These are phyloP conservation scores for Eueremaeus valkanovi DNA, from an alignment of 2,888 invertebrate genomes.

Conservation along the genomic window DNA sequence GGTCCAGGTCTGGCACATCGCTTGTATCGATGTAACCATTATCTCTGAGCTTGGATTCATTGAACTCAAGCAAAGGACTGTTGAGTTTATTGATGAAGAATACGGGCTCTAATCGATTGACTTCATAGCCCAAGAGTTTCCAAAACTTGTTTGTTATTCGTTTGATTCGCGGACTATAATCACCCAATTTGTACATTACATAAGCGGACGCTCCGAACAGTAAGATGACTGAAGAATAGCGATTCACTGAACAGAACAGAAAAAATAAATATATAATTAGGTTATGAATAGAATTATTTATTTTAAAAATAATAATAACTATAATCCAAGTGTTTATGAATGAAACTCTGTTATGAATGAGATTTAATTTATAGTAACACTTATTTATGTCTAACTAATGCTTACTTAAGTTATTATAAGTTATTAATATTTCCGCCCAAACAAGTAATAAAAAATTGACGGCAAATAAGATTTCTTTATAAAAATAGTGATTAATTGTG, in stretches of 20 bases:
- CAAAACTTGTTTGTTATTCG: constrained; percentile 13
- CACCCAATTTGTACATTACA: constrained; percentile 33
- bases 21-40: background rate
- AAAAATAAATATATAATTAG: background rate
- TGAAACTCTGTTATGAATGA: too few relatives aligned
- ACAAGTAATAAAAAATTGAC: too few relatives aligned
- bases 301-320: too few relatives aligned
- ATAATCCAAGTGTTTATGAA: too few relatives aligned
- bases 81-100: background rate
- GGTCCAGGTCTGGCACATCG: constrained; percentile 14
- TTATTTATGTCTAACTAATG: too few relatives aligned
- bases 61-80: constrained; percentile 1
- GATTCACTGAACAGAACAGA: constrained; percentile 30
- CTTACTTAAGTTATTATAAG: too few relatives aligned
- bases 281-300: background rate
- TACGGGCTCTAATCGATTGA: background rate
- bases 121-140: constrained; percentile 6
- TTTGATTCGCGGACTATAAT: constrained; percentile 6
- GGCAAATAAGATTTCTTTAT: too few relatives aligned
- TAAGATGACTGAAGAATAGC: constrained; percentile 6
- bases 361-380: too few relatives aligned
- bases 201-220: constrained; percentile 24
- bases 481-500: too few relatives aligned
- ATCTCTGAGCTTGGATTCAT: background rate
- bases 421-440: too few relatives aligned